These are phyloP conservation scores for Dryas iulia DNA, from an alignment of 1,140 invertebrate genomes.

Conservation along the genomic window DNA sequence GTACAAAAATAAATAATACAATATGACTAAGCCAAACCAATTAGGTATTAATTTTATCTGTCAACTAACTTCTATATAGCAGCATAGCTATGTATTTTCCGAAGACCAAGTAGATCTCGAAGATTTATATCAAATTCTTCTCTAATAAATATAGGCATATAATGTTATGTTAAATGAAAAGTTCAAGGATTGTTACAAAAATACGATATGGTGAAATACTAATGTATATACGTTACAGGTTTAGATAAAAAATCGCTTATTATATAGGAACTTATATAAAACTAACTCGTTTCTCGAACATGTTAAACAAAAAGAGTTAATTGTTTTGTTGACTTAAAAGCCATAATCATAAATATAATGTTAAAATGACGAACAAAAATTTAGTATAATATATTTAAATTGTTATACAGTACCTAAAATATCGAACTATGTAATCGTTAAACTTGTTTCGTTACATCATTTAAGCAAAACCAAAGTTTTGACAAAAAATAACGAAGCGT, in stretches of 20 bases:
- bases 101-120: too few species aligned
- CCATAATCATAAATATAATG: neutral
- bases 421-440: slow-evolving; percentile 12
- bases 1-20: too few species aligned
- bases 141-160: neutral
- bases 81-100: too few species aligned
- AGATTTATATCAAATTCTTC: too few species aligned
- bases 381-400: neutral
- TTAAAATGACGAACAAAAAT: neutral
- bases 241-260: neutral
- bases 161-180: neutral
- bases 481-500: slow-evolving; percentile 24
- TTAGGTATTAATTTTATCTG: too few species aligned
- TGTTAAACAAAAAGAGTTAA: neutral
- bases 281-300: neutral
- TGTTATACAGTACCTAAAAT: slow-evolving; percentile 6
- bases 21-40: too few species aligned
- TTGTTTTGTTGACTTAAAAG: neutral
- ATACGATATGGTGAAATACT: neutral
- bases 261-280: neutral
- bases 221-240: neutral
- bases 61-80: too few species aligned
- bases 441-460: slow-evolving; percentile 29
- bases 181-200: neutral
- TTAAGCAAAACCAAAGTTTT: slow-evolving; percentile 19